Percentiles rank a stretch among this genome's conserved stretches.
Conservation (phyloP, 1,140 invertebrate genomes). For the Drosophila miranda region DNA sequence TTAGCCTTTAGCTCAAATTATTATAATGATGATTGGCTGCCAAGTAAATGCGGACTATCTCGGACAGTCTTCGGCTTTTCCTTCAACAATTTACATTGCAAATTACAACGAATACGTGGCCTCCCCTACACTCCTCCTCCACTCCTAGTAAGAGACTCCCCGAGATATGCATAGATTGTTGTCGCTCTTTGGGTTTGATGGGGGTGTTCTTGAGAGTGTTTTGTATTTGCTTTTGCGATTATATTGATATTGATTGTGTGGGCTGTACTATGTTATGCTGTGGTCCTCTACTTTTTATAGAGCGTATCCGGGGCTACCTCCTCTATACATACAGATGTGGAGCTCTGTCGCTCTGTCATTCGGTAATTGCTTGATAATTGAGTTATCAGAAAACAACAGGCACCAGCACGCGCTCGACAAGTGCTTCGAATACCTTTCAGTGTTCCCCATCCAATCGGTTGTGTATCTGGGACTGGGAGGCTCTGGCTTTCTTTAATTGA, state of each 20-base stretch:
- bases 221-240: slow-evolving; percentile 9
- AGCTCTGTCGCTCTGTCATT: slow-evolving; percentile 41
- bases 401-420: slow-evolving; percentile 56
- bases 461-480: too few relatives aligned
- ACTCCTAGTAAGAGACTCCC: not conserved
- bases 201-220: not conserved
- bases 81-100: too few relatives aligned
- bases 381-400: slow-evolving; percentile 67
- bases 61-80: too few relatives aligned
- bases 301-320: not conserved
- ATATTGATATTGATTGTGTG: slow-evolving; percentile 33
- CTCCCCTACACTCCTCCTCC: too few relatives aligned
- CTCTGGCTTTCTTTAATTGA: too few relatives aligned
- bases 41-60: too few relatives aligned
- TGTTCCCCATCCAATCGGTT: slow-evolving; percentile 21
- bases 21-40: too few relatives aligned
- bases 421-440: slow-evolving; percentile 26
- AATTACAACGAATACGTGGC: too few relatives aligned
- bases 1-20: too few relatives aligned
- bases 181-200: slow-evolving; percentile 17
- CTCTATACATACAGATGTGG: slow-evolving; percentile 13
- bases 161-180: not conserved
- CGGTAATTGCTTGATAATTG: slow-evolving; percentile 74
- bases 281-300: not conserved
- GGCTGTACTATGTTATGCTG: slow-evolving; percentile 1